Evolutionary conservation across 2,888 invertebrate genomes (phyloP).

Genomic region (Epinotia demarniana): DNA sequence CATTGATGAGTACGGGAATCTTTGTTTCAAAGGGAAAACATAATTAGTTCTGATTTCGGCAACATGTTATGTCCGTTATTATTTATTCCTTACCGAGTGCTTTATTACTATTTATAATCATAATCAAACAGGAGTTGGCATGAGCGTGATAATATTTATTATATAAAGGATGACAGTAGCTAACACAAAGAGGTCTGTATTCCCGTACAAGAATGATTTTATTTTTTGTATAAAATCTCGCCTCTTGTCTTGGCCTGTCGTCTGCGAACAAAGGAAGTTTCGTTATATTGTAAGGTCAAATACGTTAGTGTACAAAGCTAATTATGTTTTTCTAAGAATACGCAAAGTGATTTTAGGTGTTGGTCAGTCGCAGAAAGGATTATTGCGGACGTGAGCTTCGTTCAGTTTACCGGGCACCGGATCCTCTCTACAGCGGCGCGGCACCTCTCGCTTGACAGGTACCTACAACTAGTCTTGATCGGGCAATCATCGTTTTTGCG

Average conservation of each 20-base stretch:
- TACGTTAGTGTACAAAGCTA: constrained; percentile 70
- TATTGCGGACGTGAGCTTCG: constrained; percentile 56
- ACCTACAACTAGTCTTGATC: constrained; percentile 64
- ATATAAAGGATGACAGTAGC: constrained; percentile 80
- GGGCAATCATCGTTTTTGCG: constrained; percentile 70
- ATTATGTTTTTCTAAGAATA: constrained; percentile 80
- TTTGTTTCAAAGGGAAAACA: constrained; percentile 80
- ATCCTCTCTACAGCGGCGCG: constrained; percentile 16
- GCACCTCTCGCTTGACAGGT: constrained; percentile 9
- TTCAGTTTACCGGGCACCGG: constrained; percentile 46
- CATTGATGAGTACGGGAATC: constrained; percentile 83
- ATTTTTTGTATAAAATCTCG: constrained; percentile 84
- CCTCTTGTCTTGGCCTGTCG: constrained; percentile 84
- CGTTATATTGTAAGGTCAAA: constrained; percentile 71
- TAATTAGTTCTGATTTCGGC: constrained; percentile 70
- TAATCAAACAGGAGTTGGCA: constrained; percentile 31
- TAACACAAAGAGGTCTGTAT: constrained; percentile 76
- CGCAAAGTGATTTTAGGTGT: constrained; percentile 71
- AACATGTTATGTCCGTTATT: constrained; percentile 48
- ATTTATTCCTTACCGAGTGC: constrained; percentile 39
- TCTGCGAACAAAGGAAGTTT: constrained; percentile 77
- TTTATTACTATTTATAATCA: constrained; percentile 42
- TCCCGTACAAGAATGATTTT: constrained; percentile 82
- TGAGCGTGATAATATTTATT: constrained; percentile 80
- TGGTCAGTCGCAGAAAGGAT: constrained; percentile 74